Base-by-base conservation (phyloP, 2,113 vertebrate species). In the Aptenodytes patagonicus region DNA sequence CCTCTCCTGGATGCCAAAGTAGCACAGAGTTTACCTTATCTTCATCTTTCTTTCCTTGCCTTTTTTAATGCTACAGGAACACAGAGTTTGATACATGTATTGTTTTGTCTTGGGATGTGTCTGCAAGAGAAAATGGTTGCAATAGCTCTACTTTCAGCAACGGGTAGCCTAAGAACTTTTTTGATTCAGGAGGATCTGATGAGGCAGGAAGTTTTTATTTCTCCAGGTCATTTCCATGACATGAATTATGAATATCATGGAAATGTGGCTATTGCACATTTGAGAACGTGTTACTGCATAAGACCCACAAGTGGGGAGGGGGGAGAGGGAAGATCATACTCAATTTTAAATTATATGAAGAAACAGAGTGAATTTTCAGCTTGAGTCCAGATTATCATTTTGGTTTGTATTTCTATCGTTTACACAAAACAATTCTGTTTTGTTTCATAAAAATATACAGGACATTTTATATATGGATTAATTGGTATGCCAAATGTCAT, bases 51-150 rank as follows among this genome's bases (percentile, higher is more conserved):
- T 60, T 80, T 72, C 36, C 54, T 25, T 36, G 24, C 1, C 1
- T 76, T 60, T 94, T 94, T 68, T 84, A 92, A 81, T 57, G 22
- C 47, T 87, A 24, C 46, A 69, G 19, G 42, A 90, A 70, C 34
- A 73, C 0, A 0, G 10, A 81, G 25, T 79, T 69, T 93, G 78
- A 96, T 79, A 86, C 78, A 96, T 64, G 20, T 42, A 52, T 86
- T 81, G 38, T 47, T 85, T 97, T 94, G 92, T 94, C 96, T 91
- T 86, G 60, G 95, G 94, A 89, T 88, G 78, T 91, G 71, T 90
- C 78, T 88, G 12, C 57, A 72, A 70, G 40, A 97, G 91, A 96
- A 96, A 95, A 71, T 84, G 77, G 95, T 92, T 91, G 85, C 82
- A 97, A 83, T 87, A 83, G 66, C 77, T 97, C 77, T 94, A 46